These are phyloP conservation scores for Acanthochromis polyacanthus DNA, from an alignment of 2,113 vertebrate species.

Conservation along the genomic window DNA sequence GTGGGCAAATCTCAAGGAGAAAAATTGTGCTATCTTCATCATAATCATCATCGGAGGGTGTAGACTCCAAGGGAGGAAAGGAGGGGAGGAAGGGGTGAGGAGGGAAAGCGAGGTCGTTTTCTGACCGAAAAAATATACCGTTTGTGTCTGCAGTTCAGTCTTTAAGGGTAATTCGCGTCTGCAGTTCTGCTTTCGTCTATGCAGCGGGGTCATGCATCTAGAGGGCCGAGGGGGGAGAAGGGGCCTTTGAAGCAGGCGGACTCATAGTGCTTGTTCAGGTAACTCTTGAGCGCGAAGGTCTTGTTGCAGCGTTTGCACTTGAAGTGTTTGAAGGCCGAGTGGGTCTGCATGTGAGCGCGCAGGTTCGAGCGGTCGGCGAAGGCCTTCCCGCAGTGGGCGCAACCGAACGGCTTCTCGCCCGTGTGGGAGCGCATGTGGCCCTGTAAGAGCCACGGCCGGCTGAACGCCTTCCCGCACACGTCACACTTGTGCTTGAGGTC, in stretches of 20 bases:
- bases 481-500: conserved; percentile 97
- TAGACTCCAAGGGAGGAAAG: conserved; percentile 62
- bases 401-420: conserved; percentile 94
- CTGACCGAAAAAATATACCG: conserved; percentile 81
- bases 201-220: conserved; percentile 82
- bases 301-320: conserved; percentile 96
- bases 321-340: conserved; percentile 97
- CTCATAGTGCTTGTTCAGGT: conserved; percentile 97
- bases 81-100: conserved; percentile 47
- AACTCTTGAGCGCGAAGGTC: conserved; percentile 95
- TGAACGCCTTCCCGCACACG: conserved; percentile 94
- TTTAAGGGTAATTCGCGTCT: conserved; percentile 68
- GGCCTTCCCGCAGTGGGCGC: conserved; percentile 94
- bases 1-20: conserved; percentile 82
- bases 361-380: conserved; percentile 96
- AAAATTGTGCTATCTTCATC: conserved; percentile 86
- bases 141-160: conserved; percentile 72
- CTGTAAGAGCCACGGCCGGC: conserved; percentile 93
- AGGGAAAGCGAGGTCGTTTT: conserved; percentile 68
- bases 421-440: conserved; percentile 97
- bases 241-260: conserved; percentile 94
- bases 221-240: conserved; percentile 81
- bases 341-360: conserved; percentile 97
- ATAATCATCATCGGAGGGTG: conserved; percentile 66
- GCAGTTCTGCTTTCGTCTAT: conserved; percentile 65